Conservation (phyloP, 2,113 vertebrate genomes). For the Chloebia gouldiae region DNA sequence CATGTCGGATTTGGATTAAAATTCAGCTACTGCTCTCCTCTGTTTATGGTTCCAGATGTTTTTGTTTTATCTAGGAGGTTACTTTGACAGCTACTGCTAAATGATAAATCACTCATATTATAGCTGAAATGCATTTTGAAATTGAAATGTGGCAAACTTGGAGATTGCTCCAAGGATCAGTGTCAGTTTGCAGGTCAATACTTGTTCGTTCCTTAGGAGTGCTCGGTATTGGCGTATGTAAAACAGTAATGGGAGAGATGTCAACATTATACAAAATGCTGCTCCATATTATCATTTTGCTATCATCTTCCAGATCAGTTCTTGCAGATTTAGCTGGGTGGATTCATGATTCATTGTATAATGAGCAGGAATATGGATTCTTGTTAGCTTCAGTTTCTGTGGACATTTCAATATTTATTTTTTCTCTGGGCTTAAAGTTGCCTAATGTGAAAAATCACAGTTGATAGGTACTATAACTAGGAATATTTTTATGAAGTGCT, state of each 20-base stretch:
- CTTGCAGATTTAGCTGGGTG: neutral
- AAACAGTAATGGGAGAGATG: conserved; percentile 40
- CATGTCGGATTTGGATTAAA: conserved; percentile 77
- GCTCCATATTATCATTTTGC: conserved; percentile 48
- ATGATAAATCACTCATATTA: conserved; percentile 87
- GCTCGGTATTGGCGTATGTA: conserved; percentile 58
- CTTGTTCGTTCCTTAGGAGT: conserved; percentile 36
- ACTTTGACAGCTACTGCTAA: conserved; percentile 82
- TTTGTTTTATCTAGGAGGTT: conserved; percentile 82
- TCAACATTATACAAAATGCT: conserved; percentile 40
- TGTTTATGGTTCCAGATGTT: conserved; percentile 86
- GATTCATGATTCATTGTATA: conserved; percentile 34
- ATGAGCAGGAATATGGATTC: conserved; percentile 12
- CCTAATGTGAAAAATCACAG: conserved; percentile 39
- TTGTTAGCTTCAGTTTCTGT: conserved; percentile 27
- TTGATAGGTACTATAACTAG: neutral
- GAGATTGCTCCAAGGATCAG: conserved; percentile 69
- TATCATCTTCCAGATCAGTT: conserved; percentile 36
- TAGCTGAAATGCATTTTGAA: conserved; percentile 80
- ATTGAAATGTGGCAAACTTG: conserved; percentile 80
- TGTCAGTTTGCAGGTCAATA: conserved; percentile 70
- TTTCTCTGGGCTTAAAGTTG: conserved; percentile 21
- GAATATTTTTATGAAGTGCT: neutral
- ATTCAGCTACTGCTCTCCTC: conserved; percentile 76
- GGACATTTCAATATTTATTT: conserved; percentile 17